Evolutionary conservation across 2,113 vertebrate species (phyloP), one percentile per base, ranked within the genome.

Genomic region (Caloenas nicobarica): DNA sequence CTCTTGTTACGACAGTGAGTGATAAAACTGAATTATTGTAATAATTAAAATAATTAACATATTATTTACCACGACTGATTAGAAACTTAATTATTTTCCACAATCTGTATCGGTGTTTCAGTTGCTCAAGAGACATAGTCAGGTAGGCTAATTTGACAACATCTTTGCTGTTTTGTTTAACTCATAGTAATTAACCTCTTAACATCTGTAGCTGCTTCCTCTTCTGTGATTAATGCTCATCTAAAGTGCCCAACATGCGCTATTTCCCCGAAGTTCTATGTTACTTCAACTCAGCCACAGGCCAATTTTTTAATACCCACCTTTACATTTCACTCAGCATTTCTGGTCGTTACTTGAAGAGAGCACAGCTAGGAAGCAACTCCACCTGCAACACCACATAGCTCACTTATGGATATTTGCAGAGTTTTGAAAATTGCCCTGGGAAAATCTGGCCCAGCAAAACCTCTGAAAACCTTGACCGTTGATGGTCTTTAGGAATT

Each of bases 181-280:
- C 23, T 73, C 36, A 11, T 13, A 73, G 38, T 85, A 93, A 95
- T 96, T 96, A 97, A 95, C 88, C 65, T 96, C 38, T 65, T 88
- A 83, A 81, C 91, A 91, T 85, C 50, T 90, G 77, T 74, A 80
- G 56, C 25, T 62, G 29, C 68, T 90, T 93, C 73, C 51, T 95
- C 64, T 60, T 62, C 24, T 46, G 56, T 66, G 34, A 38, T 29
- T 90, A 93, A 93, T 38, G n/a, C 13, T 46, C 40, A 54, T 46
- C 19, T 51, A 2, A 91, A 89, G 42, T 53, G 68, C 62, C 56
- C 82, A 89, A 90, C 36, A 21, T 18, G 50, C 29, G 42, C 13
- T 15, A 7, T 71, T 84, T 76, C 51, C 64, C 72, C 57, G 60
- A 66, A 86, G 66, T 28, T 23, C 7, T 69, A 9, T 53, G 53